Evolutionary conservation across 2,888 invertebrate genomes (phyloP).

Genomic region (Cheilosia scutellata): DNA sequence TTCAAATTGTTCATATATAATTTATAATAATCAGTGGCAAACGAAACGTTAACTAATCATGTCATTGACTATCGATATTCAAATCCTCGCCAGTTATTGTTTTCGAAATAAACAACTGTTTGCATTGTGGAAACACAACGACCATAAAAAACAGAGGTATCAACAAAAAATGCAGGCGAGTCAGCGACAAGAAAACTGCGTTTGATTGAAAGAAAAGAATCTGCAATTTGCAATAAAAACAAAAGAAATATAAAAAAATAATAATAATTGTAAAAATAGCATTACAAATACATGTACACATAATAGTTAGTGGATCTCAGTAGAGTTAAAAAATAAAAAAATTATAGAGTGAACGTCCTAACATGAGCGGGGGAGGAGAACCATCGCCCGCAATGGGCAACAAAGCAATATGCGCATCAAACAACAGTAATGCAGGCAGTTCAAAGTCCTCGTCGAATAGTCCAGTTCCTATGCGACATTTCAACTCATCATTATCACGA

Average conservation of each 20-base stretch:
- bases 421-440: slow-evolving; percentile 5
- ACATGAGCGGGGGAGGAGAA: slow-evolving; percentile 52
- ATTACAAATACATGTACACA: not conserved
- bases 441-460: slow-evolving; percentile 58
- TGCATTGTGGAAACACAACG: not conserved
- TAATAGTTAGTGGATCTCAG: slow-evolving; percentile 19
- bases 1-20: not conserved
- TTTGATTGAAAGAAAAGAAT: not conserved
- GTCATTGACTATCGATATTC: slow-evolving; percentile 1
- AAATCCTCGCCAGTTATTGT: not conserved
- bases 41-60: slow-evolving; percentile 12
- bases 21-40: not conserved
- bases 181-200: not conserved
- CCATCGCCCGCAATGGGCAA: slow-evolving; percentile 21
- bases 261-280: not conserved
- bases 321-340: slow-evolving; percentile 5
- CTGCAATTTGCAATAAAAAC: not conserved
- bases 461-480: slow-evolving; percentile 59
- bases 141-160: not conserved
- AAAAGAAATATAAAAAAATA: not conserved
- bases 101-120: slow-evolving; percentile 1
- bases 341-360: not conserved
- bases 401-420: slow-evolving; percentile 16
- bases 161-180: slow-evolving; percentile 4
- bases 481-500: slow-evolving; percentile 54